phyloP scores from a whole-genome alignment of 2,888 invertebrate species.

The Drosophila tripunctata region DNA sequence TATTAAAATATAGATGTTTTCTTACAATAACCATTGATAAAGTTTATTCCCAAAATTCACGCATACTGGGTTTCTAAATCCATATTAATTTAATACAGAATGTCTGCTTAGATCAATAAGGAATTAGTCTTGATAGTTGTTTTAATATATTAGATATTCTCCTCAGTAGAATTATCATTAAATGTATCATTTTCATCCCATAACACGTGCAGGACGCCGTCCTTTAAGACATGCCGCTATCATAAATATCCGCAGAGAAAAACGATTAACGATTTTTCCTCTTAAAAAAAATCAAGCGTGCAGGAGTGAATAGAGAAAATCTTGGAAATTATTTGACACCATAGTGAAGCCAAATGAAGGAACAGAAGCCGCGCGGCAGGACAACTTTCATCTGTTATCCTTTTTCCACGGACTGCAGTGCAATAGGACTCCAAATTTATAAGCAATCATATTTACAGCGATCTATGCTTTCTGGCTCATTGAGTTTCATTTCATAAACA shows the following conservation, averaged over 20 bases:
- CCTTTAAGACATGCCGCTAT: conserved; percentile 19
- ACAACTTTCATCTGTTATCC: conserved; percentile 69
- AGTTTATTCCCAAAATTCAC: no score
- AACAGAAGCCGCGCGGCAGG: conserved; percentile 65
- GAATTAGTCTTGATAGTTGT: no score
- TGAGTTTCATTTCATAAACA: conserved; percentile 63
- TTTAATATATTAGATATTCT: no score
- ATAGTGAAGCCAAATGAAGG: conserved; percentile 7
- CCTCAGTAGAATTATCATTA: no score
- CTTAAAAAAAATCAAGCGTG: conserved; percentile 32
- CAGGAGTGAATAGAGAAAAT: conserved; percentile 55
- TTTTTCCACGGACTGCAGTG: conserved; percentile 32
- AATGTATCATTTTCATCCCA: neutral
- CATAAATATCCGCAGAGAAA: conserved; percentile 47
- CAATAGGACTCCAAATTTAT: conserved; percentile 69
- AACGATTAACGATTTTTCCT: conserved; percentile 29
- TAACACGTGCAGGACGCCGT: conserved; percentile 38
- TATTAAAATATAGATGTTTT: no score
- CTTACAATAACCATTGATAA: no score
- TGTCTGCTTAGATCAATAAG: no score
- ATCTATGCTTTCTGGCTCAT: conserved; percentile 73
- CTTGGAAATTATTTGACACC: conserved; percentile 77
- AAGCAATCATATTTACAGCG: conserved; percentile 69
- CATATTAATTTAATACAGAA: no score
- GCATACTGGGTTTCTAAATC: no score